phyloP scores from a whole-genome alignment of 2,113 vertebrate genomes.

The Calypte anna region DNA sequence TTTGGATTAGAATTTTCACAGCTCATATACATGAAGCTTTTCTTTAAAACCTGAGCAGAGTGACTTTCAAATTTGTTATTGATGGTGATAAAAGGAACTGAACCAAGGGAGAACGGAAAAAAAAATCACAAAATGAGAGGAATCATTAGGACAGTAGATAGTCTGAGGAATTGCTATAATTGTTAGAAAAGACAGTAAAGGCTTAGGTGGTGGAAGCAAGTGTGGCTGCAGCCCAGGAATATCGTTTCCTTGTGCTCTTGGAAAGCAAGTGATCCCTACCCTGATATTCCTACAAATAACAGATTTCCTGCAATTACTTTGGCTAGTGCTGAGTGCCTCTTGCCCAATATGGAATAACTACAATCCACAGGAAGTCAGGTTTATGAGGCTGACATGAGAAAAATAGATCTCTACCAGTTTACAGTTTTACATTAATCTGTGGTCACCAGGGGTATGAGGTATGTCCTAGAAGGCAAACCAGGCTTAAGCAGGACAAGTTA shows the following conservation, averaged over 20 bases:
- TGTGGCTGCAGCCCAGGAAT: neutral
- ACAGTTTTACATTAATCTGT: rapidly evolving
- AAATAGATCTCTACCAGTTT: neutral
- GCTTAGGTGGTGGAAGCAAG: neutral
- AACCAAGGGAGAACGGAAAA: neutral
- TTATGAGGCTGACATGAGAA: neutral
- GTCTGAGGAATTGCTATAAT: neutral
- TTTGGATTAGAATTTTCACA: conserved; percentile 33
- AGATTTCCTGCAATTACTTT: neutral
- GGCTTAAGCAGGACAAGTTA: neutral
- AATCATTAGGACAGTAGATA: neutral
- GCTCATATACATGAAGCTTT: neutral
- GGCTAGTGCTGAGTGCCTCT: neutral
- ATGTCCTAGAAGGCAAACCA: neutral
- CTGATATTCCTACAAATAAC: neutral
- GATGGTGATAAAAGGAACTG: neutral
- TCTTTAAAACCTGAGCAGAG: conserved; percentile 10
- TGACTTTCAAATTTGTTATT: neutral
- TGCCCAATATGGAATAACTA: neutral
- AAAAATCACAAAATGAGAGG: neutral
- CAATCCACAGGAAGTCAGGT: neutral
- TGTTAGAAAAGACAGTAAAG: neutral
- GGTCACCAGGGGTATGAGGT: rapidly evolving
- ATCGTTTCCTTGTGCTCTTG: neutral
- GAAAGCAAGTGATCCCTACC: neutral